Conservation (phyloP, 2,797 vertebrate genomes). For the Sebastes steindachneri region DNA sequence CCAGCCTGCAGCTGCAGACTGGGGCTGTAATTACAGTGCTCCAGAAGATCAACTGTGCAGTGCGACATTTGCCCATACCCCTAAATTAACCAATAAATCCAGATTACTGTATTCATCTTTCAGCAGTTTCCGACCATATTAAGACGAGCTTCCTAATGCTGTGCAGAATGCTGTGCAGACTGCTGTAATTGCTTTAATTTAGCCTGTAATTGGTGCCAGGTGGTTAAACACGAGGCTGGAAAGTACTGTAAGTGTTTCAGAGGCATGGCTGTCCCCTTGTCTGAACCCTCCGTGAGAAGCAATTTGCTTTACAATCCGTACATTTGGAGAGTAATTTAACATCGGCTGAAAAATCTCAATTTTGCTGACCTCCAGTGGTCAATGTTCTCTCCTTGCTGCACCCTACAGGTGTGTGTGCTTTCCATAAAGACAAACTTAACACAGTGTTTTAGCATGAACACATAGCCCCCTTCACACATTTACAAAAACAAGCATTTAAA, state of each 20-base stretch:
- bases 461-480: not conserved
- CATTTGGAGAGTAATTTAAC: not conserved
- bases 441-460: not conserved
- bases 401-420: not conserved
- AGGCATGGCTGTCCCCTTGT: not conserved
- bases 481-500: not conserved
- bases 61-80: constrained; percentile 40
- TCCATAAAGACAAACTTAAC: not conserved
- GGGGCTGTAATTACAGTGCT: constrained; percentile 47
- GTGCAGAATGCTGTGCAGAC: constrained; percentile 39
- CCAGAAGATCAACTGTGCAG: constrained; percentile 26
- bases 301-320: not conserved
- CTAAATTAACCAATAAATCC: constrained; percentile 68
- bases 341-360: not conserved
- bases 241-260: constrained; percentile 15
- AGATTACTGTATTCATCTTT: constrained; percentile 56
- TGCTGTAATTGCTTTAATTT: constrained; percentile 59
- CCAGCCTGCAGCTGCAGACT: constrained; percentile 41
- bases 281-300: not conserved
- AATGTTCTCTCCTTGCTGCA: not conserved
- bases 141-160: constrained; percentile 46
- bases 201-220: constrained; percentile 58
- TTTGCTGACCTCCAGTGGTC: not conserved
- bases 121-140: constrained; percentile 48
- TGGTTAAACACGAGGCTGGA: constrained; percentile 40